These are phyloP conservation scores for Meloidogyne floridensis DNA, from an alignment of 1,140 invertebrate species.

Conservation along the genomic window DNA sequence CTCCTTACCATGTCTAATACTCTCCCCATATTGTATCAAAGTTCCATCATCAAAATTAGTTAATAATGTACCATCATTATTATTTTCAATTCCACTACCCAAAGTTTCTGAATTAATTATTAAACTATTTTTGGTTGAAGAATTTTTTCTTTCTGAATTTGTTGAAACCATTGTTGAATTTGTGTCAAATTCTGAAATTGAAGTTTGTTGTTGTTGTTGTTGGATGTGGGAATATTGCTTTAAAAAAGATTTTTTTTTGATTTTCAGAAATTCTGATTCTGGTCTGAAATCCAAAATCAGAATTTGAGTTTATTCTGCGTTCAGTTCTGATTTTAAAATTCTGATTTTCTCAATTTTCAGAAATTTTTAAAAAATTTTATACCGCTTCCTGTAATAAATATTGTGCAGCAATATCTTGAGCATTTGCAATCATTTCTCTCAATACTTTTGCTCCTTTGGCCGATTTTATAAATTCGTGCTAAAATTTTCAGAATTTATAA, in stretches of 20 bases:
- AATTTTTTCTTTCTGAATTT: conserved; percentile 9
- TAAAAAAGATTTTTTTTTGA: not conserved
- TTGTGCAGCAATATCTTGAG: conserved; percentile 58
- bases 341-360: too few relatives aligned
- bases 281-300: too few relatives aligned
- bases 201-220: not conserved
- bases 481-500: conserved; percentile 25
- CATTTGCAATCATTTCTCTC: conserved; percentile 60
- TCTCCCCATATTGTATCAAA: conserved; percentile 42
- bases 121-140: conserved; percentile 8
- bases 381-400: conserved; percentile 52
- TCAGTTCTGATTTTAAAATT: too few relatives aligned
- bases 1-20: not conserved
- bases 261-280: not conserved
- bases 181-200: conserved; percentile 14
- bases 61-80: not conserved
- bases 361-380: conserved; percentile 13
- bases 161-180: conserved; percentile 18
- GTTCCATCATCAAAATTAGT: conserved; percentile 44
- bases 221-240: conserved; percentile 11
- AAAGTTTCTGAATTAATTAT: not conserved
- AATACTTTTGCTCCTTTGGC: conserved; percentile 55
- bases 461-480: conserved; percentile 59
- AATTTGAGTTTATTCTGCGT: too few relatives aligned
- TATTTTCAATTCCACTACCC: not conserved